Percentiles rank a stretch among this genome's conserved stretches.
Evolutionary conservation across 1,140 invertebrate species (phyloP).

Genomic region (Orius insidiosus): DNA sequence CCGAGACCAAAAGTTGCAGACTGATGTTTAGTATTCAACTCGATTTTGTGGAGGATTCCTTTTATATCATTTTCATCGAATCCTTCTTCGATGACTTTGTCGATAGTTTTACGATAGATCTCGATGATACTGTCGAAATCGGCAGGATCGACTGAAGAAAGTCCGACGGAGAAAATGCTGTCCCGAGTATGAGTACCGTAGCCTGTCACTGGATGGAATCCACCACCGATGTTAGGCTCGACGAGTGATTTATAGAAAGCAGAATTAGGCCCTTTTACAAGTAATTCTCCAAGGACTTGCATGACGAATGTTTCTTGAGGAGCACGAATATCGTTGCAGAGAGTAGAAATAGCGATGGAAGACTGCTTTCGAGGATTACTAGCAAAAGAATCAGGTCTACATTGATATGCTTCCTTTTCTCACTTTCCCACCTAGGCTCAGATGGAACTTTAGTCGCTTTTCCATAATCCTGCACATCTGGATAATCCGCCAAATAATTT

Average conservation of each 20-base stretch:
- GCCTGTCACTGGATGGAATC: conserved; percentile 55
- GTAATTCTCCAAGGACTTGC: conserved; percentile 56
- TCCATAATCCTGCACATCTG: conserved; percentile 20
- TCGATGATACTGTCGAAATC: conserved; percentile 55
- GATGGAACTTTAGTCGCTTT: conserved; percentile 43
- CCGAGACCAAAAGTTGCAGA: conserved; percentile 72
- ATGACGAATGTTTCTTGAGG: conserved; percentile 48
- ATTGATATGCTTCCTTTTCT: conserved; percentile 45
- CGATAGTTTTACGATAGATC: conserved; percentile 55
- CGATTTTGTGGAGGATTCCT: conserved; percentile 70
- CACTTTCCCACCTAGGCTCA: conserved; percentile 52
- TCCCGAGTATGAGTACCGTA: conserved; percentile 63
- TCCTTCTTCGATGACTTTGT: conserved; percentile 47
- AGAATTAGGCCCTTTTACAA: conserved; percentile 75
- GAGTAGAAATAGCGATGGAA: conserved; percentile 57
- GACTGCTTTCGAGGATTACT: conserved; percentile 67
- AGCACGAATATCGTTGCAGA: conserved; percentile 64
- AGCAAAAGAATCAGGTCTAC: conserved; percentile 62
- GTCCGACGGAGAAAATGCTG: conserved; percentile 67
- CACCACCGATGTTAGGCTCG: conserved; percentile 72
- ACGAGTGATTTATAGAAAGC: conserved; percentile 79
- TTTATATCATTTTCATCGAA: conserved; percentile 71
- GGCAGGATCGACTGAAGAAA: conserved; percentile 57
- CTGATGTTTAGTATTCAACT: conserved; percentile 73
- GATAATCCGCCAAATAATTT: conserved; percentile 42